Conservation (phyloP, 2,113 vertebrate species). For the Shinisaurus crocodilurus region DNA sequence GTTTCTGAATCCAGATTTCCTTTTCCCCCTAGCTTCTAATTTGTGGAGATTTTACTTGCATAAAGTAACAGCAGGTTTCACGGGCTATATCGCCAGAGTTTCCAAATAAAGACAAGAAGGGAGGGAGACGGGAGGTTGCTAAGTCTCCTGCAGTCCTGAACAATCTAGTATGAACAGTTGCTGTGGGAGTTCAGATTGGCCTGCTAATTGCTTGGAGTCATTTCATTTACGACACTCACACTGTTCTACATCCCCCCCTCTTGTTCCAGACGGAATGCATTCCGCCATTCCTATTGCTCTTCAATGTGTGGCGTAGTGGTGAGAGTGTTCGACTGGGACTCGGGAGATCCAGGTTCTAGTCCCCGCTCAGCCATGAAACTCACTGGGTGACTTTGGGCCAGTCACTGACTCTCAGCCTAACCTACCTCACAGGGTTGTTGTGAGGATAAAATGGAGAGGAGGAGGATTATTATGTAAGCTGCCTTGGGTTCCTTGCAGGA, state of each 20-base stretch:
- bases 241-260: not conserved
- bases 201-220: slow-evolving; percentile 9
- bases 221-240: not conserved
- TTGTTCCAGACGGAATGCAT: not conserved
- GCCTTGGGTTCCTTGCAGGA: too few species aligned
- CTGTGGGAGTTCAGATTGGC: slow-evolving; percentile 14
- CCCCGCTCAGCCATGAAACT: too few species aligned
- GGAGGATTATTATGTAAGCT: too few species aligned
- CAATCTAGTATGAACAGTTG: slow-evolving; percentile 16
- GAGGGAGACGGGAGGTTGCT: not conserved
- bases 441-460: too few species aligned
- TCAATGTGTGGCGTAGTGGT: too few species aligned
- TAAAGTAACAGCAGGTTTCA: not conserved
- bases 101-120: not conserved
- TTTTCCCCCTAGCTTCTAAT: not conserved
- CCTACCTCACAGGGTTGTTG: too few species aligned
- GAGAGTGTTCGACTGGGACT: too few species aligned
- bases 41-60: slow-evolving; percentile 1
- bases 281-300: not conserved
- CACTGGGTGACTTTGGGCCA: too few species aligned
- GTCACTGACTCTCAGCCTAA: too few species aligned
- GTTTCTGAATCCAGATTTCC: slow-evolving; percentile 1
- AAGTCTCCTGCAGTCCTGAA: slow-evolving; percentile 3
- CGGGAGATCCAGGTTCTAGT: too few species aligned
- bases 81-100: not conserved